Evolutionary conservation across 1,140 invertebrate genomes (phyloP).

Genomic region (Cyphomyrmex costatus): DNA sequence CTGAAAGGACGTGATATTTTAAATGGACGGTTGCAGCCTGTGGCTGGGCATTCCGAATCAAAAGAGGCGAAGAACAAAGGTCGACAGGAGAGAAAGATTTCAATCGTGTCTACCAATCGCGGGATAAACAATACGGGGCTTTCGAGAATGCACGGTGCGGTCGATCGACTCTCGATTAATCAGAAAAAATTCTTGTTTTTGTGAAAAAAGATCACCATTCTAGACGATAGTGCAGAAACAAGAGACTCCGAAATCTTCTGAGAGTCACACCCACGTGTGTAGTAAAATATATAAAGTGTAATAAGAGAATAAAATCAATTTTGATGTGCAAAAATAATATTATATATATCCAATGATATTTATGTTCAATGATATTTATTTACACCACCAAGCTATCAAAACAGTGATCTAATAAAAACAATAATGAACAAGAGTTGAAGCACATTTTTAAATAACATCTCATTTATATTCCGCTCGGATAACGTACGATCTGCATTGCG

Average conservation of each 20-base stretch:
- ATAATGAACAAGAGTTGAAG: constrained; percentile 1
- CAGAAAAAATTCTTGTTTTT: constrained; percentile 78
- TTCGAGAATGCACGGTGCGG: constrained; percentile 79
- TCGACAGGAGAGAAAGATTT: constrained; percentile 78
- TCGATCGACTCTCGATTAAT: constrained; percentile 82
- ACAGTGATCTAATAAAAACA: constrained; percentile 22
- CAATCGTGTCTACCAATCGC: constrained; percentile 81
- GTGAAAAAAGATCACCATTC: constrained; percentile 33
- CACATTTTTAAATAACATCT: constrained; percentile 36
- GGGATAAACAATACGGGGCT: constrained; percentile 76
- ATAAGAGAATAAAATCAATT: constrained; percentile 12
- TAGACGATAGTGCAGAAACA: constrained; percentile 48
- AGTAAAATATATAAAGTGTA: background rate
- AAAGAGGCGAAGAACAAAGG: constrained; percentile 71
- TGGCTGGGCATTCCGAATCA: constrained; percentile 70
- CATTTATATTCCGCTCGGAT: constrained; percentile 42
- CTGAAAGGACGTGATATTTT: constrained; percentile 58
- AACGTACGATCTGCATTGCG: constrained; percentile 21
- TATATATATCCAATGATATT: background rate
- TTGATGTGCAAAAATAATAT: constrained; percentile 5
- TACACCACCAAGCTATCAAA: background rate
- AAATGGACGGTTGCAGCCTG: constrained; percentile 72
- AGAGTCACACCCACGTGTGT: background rate
- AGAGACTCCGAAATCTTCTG: constrained; percentile 34
- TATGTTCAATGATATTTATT: constrained; percentile 38